Conservation (phyloP, 2,113 vertebrate species). For the Atherinomorus stipes region DNA sequence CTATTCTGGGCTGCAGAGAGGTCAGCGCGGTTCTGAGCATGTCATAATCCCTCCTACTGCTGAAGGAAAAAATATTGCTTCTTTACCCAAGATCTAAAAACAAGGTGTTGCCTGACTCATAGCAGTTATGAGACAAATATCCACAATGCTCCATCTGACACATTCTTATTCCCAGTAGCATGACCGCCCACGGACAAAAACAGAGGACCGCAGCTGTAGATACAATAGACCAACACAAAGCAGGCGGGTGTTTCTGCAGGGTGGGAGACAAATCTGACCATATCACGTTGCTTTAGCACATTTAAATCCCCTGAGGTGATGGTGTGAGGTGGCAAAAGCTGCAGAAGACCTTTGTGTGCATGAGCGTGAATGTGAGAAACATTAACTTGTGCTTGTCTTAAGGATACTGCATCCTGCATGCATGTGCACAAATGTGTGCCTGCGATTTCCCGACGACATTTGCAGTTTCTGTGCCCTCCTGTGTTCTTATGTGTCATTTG, state of each 20-base stretch:
- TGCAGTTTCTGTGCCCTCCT: slow-evolving; percentile 8
- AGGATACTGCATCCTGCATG: slow-evolving; percentile 5
- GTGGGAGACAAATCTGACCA: slow-evolving; percentile 28
- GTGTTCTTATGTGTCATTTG: slow-evolving; percentile 25
- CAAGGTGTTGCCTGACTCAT: slow-evolving; percentile 65
- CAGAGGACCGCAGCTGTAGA: slow-evolving; percentile 29
- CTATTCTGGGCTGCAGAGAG: slow-evolving; percentile 43
- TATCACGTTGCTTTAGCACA: slow-evolving; percentile 30
- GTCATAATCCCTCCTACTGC: slow-evolving; percentile 59
- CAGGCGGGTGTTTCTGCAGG: background rate
- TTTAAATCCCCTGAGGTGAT: slow-evolving; percentile 24
- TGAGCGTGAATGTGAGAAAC: slow-evolving; percentile 24
- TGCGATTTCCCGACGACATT: slow-evolving; percentile 23
- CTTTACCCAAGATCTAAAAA: slow-evolving; percentile 50
- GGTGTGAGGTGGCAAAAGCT: slow-evolving; percentile 36
- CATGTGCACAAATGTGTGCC: background rate
- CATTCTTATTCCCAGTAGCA: slow-evolving; percentile 53
- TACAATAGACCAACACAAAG: slow-evolving; percentile 31
- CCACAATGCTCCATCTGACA: slow-evolving; percentile 59
- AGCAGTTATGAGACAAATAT: slow-evolving; percentile 63
- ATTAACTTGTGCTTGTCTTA: background rate
- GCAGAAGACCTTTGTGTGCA: slow-evolving; percentile 18
- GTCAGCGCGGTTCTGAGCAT: slow-evolving; percentile 36
- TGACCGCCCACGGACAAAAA: slow-evolving; percentile 40
- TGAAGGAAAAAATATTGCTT: slow-evolving; percentile 34